phyloP scores from a whole-genome alignment of 1,140 invertebrate genomes.

The Cydia fagiglandana region DNA sequence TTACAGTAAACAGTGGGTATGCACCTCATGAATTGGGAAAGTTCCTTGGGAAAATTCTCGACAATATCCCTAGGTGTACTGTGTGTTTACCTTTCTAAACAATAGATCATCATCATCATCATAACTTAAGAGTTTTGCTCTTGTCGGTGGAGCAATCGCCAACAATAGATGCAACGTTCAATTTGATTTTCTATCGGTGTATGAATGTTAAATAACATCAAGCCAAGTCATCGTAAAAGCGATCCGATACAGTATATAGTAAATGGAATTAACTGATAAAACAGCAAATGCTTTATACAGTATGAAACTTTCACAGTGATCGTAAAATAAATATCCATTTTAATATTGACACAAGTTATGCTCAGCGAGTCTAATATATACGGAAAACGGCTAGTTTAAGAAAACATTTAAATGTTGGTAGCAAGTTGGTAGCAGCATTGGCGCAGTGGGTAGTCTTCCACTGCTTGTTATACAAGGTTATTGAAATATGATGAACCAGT shows the following conservation, averaged over 20 bases:
- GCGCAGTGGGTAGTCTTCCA: constrained; percentile 25
- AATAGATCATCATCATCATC: too few species aligned
- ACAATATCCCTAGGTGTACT: too few species aligned
- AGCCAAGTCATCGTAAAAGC: too few species aligned
- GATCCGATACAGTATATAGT: neutral
- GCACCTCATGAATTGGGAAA: too few species aligned
- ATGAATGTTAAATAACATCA: too few species aligned
- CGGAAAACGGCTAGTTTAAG: constrained; percentile 10
- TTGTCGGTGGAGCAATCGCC: too few species aligned
- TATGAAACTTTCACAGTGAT: constrained; percentile 8
- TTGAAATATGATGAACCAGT: constrained; percentile 11
- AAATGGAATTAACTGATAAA: neutral
- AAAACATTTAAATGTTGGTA: constrained; percentile 7
- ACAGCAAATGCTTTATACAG: neutral
- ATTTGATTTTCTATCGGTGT: too few species aligned
- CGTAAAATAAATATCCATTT: constrained; percentile 2
- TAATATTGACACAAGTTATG: neutral
- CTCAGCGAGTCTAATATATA: constrained; percentile 2
- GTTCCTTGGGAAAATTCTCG: too few species aligned
- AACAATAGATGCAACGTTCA: too few species aligned
- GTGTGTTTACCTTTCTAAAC: too few species aligned
- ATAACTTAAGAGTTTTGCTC: too few species aligned
- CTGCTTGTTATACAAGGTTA: constrained; percentile 1
- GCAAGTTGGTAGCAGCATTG: neutral
- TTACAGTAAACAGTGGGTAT: too few species aligned